Evolutionary conservation across 2,888 invertebrate species (phyloP).

Genomic region (Eupithecia pulchellata): DNA sequence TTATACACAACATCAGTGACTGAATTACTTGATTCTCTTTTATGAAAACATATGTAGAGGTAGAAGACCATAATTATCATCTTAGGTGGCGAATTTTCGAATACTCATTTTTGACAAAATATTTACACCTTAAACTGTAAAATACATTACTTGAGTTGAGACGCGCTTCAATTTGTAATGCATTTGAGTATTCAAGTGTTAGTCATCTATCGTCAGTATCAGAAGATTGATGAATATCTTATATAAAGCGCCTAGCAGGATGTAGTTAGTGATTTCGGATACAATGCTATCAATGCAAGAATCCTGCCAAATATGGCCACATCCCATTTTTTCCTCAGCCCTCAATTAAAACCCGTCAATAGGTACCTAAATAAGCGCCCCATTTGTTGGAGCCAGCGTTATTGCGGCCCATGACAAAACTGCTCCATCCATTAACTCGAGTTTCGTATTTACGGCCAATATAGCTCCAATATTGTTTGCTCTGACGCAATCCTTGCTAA

Average conservation of each 20-base stretch:
- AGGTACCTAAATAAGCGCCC: conserved; percentile 23
- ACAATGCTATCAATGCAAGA: conserved; percentile 10
- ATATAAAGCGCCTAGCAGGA: neutral
- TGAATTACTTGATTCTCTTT: neutral
- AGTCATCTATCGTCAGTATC: neutral
- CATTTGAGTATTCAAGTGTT: no score
- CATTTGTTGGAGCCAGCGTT: conserved; percentile 51
- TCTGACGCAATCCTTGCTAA: conserved; percentile 28
- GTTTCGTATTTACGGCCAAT: conserved; percentile 48
- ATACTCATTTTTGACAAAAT: no score
- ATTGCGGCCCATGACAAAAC: conserved; percentile 59
- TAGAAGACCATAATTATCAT: no score
- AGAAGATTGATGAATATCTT: neutral
- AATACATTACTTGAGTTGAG: no score
- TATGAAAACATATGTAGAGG: neutral
- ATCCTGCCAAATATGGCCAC: conserved; percentile 11
- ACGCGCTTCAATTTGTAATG: no score
- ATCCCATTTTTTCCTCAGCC: conserved; percentile 8
- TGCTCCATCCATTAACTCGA: conserved; percentile 53
- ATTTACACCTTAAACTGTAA: no score
- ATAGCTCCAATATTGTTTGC: conserved; percentile 38
- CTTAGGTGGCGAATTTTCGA: no score
- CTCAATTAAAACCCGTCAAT: conserved; percentile 26
- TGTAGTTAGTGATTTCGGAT: neutral
- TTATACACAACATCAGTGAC: neutral